Evolutionary conservation across 92 coral and sea anemone genomes (phyloP), one percentile per base, ranked within the genome.

Genomic region (Epizoanthus scotinus): DNA sequence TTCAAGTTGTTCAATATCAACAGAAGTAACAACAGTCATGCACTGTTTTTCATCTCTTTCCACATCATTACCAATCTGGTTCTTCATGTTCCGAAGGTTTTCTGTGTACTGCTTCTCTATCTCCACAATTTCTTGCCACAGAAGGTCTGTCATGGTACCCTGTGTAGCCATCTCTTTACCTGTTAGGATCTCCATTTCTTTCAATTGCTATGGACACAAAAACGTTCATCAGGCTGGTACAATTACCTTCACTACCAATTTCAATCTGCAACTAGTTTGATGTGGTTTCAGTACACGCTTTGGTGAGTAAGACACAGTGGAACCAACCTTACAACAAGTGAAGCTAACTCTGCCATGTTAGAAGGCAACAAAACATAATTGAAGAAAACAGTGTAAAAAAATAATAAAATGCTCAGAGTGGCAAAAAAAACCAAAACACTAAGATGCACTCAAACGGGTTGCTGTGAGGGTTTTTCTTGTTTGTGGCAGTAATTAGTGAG

Each of bases 91-190:
- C 13, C 38, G 82, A 59, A 88, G 78, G 49, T 83, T 91, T 38
- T 86, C 85, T 70, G 29, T 65, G 63, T 84, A 79, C 63, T 79
- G 34, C 13, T 82, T 83, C 62, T 91, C 87, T 62, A 78, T 58
- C 52, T 88, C 83, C 38, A 49, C 79, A 10, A 91, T 60, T 40
- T 91, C 87, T 63, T 83, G 79, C 92, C 85, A 82, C 9, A 81
- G 75, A 62, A 85, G 68, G 56, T 91, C 94, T 0, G 94, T 88
- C 38, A 91, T 78, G 56, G 84, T 85, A 59, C 56, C 81, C 18
- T 75, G 69, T 75, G 81, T 20, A 22, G 19, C 81, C 24, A 38
- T 5, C 29, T 47, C 44, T 31, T 40, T 59, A 12, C 15, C 26
- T 42, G 31, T 28, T 13, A 40, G 61, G 13, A 40, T 24, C 6